Evolutionary conservation across 2,797 vertebrate genomes (phyloP).

Genomic region (Acrossocheilus wenchowensis): DNA sequence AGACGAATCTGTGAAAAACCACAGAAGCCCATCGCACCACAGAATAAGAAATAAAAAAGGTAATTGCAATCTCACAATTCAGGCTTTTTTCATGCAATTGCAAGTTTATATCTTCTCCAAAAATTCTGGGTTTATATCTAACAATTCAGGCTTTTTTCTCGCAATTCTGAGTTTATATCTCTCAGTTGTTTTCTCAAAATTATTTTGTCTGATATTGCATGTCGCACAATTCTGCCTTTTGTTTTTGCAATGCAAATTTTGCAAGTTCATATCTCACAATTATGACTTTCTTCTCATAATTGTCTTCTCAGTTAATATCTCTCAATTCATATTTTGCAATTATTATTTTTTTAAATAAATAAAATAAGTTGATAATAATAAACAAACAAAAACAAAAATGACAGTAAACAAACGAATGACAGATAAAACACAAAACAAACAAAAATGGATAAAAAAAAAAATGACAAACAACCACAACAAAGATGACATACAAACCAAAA

Average conservation of each 20-base stretch:
- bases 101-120: no score
- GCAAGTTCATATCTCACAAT: neutral
- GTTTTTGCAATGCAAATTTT: neutral
- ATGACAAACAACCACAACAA: neutral
- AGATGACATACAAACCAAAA: neutral
- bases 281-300: neutral
- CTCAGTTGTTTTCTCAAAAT: no score
- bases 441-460: neutral
- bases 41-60: neutral
- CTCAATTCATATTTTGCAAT: no score
- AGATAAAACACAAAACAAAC: neutral
- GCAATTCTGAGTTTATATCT: no score
- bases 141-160: no score
- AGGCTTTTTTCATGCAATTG: neutral
- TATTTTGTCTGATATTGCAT: neutral
- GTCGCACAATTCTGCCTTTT: neutral
- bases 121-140: no score
- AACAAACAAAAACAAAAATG: neutral
- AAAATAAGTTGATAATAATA: neutral
- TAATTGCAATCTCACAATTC: neutral
- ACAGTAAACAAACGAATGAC: neutral
- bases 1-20: no score
- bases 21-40: neutral
- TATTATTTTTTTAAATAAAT: neutral
- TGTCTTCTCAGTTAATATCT: no score